Base-by-base conservation (phyloP, 2,888 invertebrate species). In the Dolichomitus sp. region DNA sequence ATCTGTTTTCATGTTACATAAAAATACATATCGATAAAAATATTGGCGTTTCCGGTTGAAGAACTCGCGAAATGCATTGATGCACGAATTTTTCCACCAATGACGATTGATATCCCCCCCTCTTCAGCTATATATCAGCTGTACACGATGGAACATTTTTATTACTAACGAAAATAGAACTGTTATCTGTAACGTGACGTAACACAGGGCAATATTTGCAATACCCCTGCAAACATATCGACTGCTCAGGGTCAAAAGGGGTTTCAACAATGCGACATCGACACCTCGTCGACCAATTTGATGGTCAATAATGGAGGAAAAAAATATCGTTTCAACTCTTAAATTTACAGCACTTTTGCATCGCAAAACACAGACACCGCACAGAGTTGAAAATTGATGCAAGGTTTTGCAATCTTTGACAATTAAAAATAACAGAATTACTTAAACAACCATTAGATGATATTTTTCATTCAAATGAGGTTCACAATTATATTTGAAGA, bases 21-120 rank as follows among this genome's bases (percentile, higher is more conserved):
- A 7, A 23, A 52, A 23, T 23, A 52, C 9, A 52, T 37, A 17
- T 37, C 7, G 0, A 30, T 33, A 42, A 37, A 63, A 63, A 68
- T 50, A 57, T 48, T 27, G 40, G 6, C 19, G 17, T 37, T 33
- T 33, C 9, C 23, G 33, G 33, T 37, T 23, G 12, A 37, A 23
- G 63, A 14, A 14, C 63, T 63, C 63, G 42, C 37, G 63, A 63
- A 42, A 37, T 14, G 3, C 33, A 59, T 30, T 6, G 40, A 17
- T 40, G 63, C 23, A 42, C 40, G 63, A 63, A 42, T 59, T 59
- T 37, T 59, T 59, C 37, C 37, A 59, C n/a, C 59, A 33, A 52
- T 14, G 23, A 52, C 23, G 4, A 52, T 23, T 52, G 4, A 52
- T 48, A 48, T 48, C 17, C 48, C 48, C 48, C 17, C n/a, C n/a